Percentiles rank a stretch among this genome's conserved stretches.
Conservation (phyloP, 2,113 vertebrate species). For the Tupaia chinensis region DNA sequence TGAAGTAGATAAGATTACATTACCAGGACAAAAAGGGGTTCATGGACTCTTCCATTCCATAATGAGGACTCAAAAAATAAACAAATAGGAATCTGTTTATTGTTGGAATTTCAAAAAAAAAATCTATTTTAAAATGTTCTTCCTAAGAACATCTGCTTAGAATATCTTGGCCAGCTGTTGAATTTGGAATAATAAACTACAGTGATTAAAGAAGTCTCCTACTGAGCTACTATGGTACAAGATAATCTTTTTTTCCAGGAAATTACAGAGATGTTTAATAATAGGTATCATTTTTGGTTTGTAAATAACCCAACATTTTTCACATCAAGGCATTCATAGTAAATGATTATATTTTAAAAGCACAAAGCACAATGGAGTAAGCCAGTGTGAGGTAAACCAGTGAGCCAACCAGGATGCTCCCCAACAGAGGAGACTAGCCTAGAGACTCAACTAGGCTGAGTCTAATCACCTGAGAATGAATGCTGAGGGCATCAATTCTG, state of each 20-base stretch:
- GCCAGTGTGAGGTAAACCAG: background rate
- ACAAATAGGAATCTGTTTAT: background rate
- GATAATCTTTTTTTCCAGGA: slow-evolving; percentile 47
- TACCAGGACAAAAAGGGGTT: background rate
- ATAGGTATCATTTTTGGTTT: slow-evolving; percentile 53
- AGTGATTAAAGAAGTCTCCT: background rate
- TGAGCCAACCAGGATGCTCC: background rate
- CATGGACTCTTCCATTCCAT: background rate
- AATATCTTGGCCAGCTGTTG: slow-evolving; percentile 46
- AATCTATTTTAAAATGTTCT: slow-evolving; percentile 36
- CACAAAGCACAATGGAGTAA: background rate
- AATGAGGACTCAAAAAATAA: slow-evolving; percentile 1
- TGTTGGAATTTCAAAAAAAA: slow-evolving; percentile 46
- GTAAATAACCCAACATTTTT: slow-evolving; percentile 22
- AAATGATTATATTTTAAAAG: background rate
- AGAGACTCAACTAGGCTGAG: too few relatives aligned
- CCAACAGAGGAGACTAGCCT: background rate
- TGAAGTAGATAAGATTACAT: background rate
- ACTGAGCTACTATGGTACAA: background rate
- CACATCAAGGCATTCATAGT: background rate
- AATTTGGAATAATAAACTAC: slow-evolving; percentile 53
- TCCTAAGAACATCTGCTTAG: slow-evolving; percentile 19
- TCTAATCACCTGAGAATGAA: background rate
- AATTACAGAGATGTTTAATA: slow-evolving; percentile 26
- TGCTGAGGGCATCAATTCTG: background rate